Base-by-base conservation (phyloP, 1,140 invertebrate species). In the Musca domestica region DNA sequence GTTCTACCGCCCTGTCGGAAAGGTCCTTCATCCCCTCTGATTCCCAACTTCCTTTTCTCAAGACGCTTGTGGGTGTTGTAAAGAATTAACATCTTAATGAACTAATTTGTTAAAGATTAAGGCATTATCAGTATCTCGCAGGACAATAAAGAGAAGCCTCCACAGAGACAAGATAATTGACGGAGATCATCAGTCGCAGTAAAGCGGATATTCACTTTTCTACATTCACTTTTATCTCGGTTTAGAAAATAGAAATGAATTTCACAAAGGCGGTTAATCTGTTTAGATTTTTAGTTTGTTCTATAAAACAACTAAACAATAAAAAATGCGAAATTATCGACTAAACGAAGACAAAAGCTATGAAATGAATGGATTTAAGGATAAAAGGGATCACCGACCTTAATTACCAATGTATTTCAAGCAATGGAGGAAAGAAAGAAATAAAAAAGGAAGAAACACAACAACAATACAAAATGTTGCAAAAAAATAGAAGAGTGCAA, bases 41-140 rank as follows among this genome's bases (percentile, higher is more conserved):
- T 41, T 41, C 12, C 34, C 34, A 3, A 30, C 9, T 3, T 9
- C 27, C 2, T 41, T 41, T 41, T 12, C 34, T 12, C 10, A 41
- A 7, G 34, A 73, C 78, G 75, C 78, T 78, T 78, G 76, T 75
- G 76, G 76, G 76, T 78, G 76, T 78, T 76, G 73, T 74, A 75
- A 73, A 73, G 76, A 78, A 78, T 78, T 78, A 78, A 78, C 76
- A 75, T 78, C 76, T 78, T 78, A 78, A 78, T 78, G 76, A 78
- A 78, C 76, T 78, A 78, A 78, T 78, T 78, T 78, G 77, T 76
- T 78, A 73, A 76, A 75, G 76, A 78, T 78, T 78, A 75, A 75
- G 19, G 20, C 0, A 65, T 63, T 52, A 52, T 23, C 19, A 52
- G 10, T 41, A 10, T 41, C 12, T 12, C 12, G 34, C 10, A 3